Percentiles rank a stretch among this genome's conserved stretches.
Conservation (phyloP, 2,888 invertebrate genomes). For the Heliconius hortense region DNA sequence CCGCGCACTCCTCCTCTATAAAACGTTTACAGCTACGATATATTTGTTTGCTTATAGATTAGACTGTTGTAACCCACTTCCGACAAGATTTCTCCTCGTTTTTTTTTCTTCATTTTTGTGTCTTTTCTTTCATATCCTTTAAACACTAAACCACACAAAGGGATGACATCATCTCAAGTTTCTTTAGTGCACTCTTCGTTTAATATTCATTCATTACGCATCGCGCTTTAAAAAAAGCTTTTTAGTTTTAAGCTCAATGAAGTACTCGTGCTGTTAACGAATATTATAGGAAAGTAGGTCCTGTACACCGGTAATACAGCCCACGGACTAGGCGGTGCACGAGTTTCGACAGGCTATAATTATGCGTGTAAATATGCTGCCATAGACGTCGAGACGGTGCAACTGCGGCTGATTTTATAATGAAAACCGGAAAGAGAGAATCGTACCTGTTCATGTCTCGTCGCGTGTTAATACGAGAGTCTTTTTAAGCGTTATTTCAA, state of each 20-base stretch:
- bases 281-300: conserved; percentile 24
- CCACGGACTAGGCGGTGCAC: conserved; percentile 42
- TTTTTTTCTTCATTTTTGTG: neutral
- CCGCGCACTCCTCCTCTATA: conserved; percentile 51
- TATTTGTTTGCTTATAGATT: conserved; percentile 58
- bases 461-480: conserved; percentile 33
- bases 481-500: conserved; percentile 32
- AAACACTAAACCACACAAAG: conserved; percentile 19
- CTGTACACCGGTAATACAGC: conserved; percentile 43
- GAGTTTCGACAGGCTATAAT: conserved; percentile 49
- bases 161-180: conserved; percentile 31
- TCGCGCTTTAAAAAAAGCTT: conserved; percentile 27
- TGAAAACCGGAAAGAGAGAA: conserved; percentile 39
- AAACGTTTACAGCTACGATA: conserved; percentile 71
- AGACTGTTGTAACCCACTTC: conserved; percentile 23
- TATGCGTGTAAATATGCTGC: conserved; percentile 44
- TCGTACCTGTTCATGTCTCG: conserved; percentile 36
- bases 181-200: conserved; percentile 26
- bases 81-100: conserved; percentile 6
- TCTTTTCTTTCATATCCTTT: neutral
- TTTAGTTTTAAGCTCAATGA: conserved; percentile 35
- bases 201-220: conserved; percentile 35
- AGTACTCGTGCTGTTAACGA: conserved; percentile 25
- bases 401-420: conserved; percentile 37
- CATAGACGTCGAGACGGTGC: conserved; percentile 34